Conservation (phyloP, 1,140 invertebrate genomes). For the Oryzaephilus surinamensis region DNA sequence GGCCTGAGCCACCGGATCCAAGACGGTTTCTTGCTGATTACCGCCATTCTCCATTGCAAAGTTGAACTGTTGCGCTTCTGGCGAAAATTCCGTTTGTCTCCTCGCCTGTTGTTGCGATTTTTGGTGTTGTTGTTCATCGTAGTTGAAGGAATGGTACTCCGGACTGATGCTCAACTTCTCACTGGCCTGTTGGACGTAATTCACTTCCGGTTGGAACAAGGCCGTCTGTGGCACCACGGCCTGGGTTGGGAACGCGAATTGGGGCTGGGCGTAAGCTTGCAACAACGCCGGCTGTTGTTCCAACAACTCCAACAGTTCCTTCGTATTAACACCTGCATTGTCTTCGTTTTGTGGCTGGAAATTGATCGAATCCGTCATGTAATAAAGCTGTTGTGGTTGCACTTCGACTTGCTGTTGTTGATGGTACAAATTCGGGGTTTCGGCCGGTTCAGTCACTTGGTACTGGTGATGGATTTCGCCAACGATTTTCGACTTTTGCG, state of each 20-base stretch:
- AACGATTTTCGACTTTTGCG: slow-evolving; percentile 3
- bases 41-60: slow-evolving; percentile 6
- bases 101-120: background rate
- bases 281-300: slow-evolving; percentile 38
- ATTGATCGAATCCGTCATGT: slow-evolving; percentile 32
- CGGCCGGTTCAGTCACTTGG: slow-evolving; percentile 36
- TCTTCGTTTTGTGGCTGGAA: slow-evolving; percentile 24
- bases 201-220: background rate
- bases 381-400: background rate
- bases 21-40: slow-evolving; percentile 1
- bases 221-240: background rate
- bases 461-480: slow-evolving; percentile 28
- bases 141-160: slow-evolving; percentile 22
- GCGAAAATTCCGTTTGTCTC: background rate
- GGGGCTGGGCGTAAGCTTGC: background rate
- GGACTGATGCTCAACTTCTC: slow-evolving; percentile 13
- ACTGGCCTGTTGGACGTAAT: background rate
- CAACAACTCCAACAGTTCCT: slow-evolving; percentile 37
- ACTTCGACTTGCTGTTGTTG: slow-evolving; percentile 3
- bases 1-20: slow-evolving; percentile 16
- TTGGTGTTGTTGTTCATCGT: slow-evolving; percentile 11
- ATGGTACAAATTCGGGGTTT: slow-evolving; percentile 6
- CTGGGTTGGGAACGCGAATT: background rate
- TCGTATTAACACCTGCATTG: background rate
- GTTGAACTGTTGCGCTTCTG: slow-evolving; percentile 15